Base-by-base conservation (phyloP, 2,888 invertebrate species). In the Drosophila nr. medialis region DNA sequence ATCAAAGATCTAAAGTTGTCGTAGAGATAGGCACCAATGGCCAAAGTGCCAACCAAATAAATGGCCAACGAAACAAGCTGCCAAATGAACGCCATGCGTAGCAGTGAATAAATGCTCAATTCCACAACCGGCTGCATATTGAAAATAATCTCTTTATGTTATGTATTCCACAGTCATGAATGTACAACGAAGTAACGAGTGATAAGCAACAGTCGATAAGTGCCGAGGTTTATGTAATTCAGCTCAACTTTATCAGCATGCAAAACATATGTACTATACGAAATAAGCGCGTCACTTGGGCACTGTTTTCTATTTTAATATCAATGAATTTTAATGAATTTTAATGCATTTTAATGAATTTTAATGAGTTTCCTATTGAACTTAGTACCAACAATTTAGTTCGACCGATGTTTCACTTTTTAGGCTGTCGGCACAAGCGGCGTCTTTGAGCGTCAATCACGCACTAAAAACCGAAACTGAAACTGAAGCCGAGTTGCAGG, bases 1-100 rank as follows among this genome's bases (percentile, higher is more conserved):
- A 95, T 81, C 1, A 95, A 90, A 77, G 95, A 95, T 94, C 95
- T 95, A 45, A 96, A 89, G 48, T 95, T 94, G 78, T 95, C 95
- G 45, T 83, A 92, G 6, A 92, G 69, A 67, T 91, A 92, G 24
- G 83, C 74, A 27, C 62, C 76, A 18, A 91, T 81, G 15, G 90
- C 75, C 64, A 89, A 63, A 6, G 85, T 8, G n/a, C 92, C 92
- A 15, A 92, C 75, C 56, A 91, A 63, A 59, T 90, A 92, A 59
- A 92, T 83, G 38, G 68, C 67, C n/a, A 75, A 40, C 5, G 90
- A 89, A 56, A 91, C 54, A 11, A 91, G 74, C 58, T 92, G 85
- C 80, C 89, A 90, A 70, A 92, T 54, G 63, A 89, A 83, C 18
- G 89, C 86, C 86, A 92, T 90, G 63, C 83, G 85, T 24, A 92